These are phyloP conservation scores for Forbesichthys agassizii DNA, from an alignment of 2,113 vertebrate species.

Conservation along the genomic window DNA sequence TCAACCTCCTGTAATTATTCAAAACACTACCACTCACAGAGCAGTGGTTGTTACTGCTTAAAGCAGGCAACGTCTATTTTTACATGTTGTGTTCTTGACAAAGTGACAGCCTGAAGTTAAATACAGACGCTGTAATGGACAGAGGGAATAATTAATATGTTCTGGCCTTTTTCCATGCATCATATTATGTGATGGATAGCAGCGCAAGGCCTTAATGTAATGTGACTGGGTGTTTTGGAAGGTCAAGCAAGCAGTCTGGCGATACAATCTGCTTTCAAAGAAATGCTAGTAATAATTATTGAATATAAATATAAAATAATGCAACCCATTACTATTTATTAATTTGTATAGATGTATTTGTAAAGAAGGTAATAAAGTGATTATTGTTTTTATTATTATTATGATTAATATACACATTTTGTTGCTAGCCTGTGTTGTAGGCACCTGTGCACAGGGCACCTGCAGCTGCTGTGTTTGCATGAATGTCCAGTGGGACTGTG, in stretches of 20 bases:
- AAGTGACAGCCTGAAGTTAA: not conserved
- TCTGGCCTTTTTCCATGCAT: not conserved
- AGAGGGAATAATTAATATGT: not conserved
- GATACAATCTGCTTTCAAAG: no score
- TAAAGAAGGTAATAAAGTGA: no score
- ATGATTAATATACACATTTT: no score
- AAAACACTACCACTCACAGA: not conserved
- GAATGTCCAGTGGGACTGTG: not conserved
- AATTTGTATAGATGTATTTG: no score
- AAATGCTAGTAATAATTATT: not conserved
- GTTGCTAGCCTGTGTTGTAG: not conserved
- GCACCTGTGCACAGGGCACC: not conserved
- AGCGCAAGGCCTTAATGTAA: not conserved
- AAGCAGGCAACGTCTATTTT: not conserved
- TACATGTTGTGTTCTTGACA: not conserved
- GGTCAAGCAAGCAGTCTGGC: no score
- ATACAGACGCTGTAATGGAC: not conserved
- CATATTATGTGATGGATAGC: not conserved
- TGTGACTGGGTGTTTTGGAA: not conserved
- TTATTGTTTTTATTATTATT: no score
- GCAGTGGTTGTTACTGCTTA: not conserved
- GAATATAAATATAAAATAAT: constrained; percentile 3
- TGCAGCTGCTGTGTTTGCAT: not conserved
- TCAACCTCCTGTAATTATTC: not conserved
- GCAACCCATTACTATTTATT: not conserved